Conservation (phyloP, 2,113 vertebrate species). For the Gallinago undulata region DNA sequence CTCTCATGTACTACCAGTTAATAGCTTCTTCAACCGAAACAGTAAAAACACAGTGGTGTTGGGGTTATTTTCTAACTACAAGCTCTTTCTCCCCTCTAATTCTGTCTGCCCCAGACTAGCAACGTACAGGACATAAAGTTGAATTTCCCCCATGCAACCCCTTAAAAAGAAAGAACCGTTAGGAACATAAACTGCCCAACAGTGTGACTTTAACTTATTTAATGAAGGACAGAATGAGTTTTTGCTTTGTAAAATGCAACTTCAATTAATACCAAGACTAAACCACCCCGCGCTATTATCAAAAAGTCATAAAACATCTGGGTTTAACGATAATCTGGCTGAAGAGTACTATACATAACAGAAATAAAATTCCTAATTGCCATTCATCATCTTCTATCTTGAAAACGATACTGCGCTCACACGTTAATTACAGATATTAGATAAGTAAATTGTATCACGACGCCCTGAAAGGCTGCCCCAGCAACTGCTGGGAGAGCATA, state of each 20-base stretch:
- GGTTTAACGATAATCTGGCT: conserved; percentile 17
- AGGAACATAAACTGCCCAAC: background rate
- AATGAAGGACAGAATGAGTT: conserved; percentile 7
- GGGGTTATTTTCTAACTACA: background rate
- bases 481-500: background rate
- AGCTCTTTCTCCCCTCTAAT: background rate
- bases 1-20: conserved; percentile 32
- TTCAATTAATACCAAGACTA: conserved; percentile 20
- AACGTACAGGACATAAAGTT: background rate
- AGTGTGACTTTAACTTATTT: background rate
- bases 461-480: background rate
- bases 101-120: background rate
- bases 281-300: background rate
- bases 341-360: background rate
- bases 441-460: background rate
- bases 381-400: background rate
- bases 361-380: background rate
- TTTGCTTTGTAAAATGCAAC: background rate
- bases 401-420: background rate
- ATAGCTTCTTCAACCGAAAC: conserved; percentile 2
- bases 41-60: background rate
- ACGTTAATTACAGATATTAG: conserved; percentile 35
- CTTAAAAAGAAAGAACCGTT: background rate
- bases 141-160: background rate
- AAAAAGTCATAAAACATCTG: conserved; percentile 40